Conservation (phyloP, 2,888 invertebrate species). For the Tanytarsus gracilentus region DNA sequence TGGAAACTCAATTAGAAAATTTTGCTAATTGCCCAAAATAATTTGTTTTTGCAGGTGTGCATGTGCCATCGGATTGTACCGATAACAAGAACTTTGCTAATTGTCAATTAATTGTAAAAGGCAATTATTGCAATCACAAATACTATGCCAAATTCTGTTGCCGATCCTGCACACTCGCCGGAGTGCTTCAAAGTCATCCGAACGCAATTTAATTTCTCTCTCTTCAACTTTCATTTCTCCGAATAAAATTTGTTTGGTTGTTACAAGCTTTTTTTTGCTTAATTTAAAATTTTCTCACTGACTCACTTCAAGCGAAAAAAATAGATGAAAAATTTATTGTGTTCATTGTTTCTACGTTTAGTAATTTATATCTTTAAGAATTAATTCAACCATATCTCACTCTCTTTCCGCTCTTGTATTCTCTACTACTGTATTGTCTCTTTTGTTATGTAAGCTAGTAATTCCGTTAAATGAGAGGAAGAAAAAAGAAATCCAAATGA, state of each 20-base stretch:
- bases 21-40: slow-evolving; percentile 2
- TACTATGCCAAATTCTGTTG: slow-evolving; percentile 94
- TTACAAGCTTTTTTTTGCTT: background rate
- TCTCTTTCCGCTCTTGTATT: no score
- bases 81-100: slow-evolving; percentile 85
- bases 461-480: no score
- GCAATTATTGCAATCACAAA: slow-evolving; percentile 72
- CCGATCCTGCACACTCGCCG: slow-evolving; percentile 81
- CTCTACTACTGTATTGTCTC: no score
- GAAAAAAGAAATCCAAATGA: no score
- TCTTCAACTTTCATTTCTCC: background rate
- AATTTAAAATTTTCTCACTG: background rate
- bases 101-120: slow-evolving; percentile 78
- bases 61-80: slow-evolving; percentile 69
- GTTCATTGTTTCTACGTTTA: slow-evolving; percentile 26
- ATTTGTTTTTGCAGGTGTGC: slow-evolving; percentile 50
- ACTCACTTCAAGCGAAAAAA: background rate
- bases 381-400: no score
- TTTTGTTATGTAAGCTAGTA: no score
- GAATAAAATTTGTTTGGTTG: background rate
- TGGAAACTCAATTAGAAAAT: background rate
- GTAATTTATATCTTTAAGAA: slow-evolving; percentile 21
- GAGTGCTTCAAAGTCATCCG: slow-evolving; percentile 49
- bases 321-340: slow-evolving; percentile 12
- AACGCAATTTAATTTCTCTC: slow-evolving; percentile 19